A percentile compares a stretch with the other conserved stretches of the same genome.
Evolutionary conservation across 2,797 vertebrate genomes (phyloP).

Genomic region (Macroramphosus scolopax): DNA sequence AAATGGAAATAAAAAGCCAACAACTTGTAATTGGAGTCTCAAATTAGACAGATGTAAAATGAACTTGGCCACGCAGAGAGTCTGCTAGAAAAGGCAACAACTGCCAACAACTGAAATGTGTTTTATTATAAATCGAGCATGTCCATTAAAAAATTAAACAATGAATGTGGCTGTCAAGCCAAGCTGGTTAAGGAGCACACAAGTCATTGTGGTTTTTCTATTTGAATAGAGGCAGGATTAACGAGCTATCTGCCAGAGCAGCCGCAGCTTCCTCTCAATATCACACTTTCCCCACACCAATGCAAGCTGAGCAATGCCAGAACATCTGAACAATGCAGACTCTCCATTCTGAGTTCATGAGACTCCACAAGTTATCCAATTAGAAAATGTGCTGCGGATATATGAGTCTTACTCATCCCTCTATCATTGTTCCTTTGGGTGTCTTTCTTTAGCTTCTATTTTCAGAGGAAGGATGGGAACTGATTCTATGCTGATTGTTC

Average conservation of each 20-base stretch:
- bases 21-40: conserved; percentile 41
- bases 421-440: conserved; percentile 3
- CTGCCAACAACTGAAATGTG: conserved; percentile 39
- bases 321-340: conserved; percentile 15
- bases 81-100: conserved; percentile 26
- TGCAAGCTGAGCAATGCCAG: conserved; percentile 3
- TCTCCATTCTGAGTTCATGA: conserved; percentile 24
- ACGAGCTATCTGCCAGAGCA: conserved; percentile 15
- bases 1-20: conserved; percentile 38
- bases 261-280: conserved; percentile 10
- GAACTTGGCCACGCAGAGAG: conserved; percentile 34
- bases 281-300: conserved; percentile 9
- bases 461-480: background rate
- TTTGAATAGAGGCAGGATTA: conserved; percentile 36
- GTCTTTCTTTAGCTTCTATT: background rate
- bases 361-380: conserved; percentile 19
- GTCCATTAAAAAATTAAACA: conserved; percentile 28
- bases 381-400: conserved; percentile 13
- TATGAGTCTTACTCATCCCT: background rate
- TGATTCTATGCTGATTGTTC: conserved; percentile 1
- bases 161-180: conserved; percentile 13
- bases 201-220: conserved; percentile 29
- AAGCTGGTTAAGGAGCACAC: conserved; percentile 15
- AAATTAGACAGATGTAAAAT: conserved; percentile 54
- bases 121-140: conserved; percentile 22